Percentiles rank a stretch among this genome's conserved stretches.
Conservation (phyloP, 1,140 invertebrate species). For the Drosophila lacertosa region DNA sequence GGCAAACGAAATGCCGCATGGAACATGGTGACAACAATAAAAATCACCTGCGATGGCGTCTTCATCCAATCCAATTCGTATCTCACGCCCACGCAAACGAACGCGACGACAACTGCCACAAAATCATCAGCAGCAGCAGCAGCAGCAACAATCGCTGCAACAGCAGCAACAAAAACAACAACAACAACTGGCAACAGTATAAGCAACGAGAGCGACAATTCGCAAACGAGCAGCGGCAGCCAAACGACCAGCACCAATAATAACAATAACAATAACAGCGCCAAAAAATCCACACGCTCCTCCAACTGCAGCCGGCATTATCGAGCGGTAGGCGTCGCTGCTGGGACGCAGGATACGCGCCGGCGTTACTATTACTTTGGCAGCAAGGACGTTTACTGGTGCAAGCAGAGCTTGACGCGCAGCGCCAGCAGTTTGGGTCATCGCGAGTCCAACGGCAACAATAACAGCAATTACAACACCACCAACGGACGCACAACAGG, state of each 20-base stretch:
- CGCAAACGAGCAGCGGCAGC: conserved; percentile 64
- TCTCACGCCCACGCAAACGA: conserved; percentile 64
- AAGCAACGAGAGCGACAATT: conserved; percentile 69
- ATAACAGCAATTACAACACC: conserved; percentile 2
- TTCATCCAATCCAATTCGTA: conserved; percentile 83
- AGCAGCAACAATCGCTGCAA: not conserved
- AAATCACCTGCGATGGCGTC: conserved; percentile 83
- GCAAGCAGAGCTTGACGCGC: conserved; percentile 69
- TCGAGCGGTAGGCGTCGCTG: conserved; percentile 13
- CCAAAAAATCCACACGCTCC: conserved; percentile 16
- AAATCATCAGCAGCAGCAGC: conserved; percentile 13
- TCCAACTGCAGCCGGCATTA: conserved; percentile 31
- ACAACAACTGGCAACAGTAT: conserved; percentile 18
- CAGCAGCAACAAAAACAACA: conserved; percentile 6
- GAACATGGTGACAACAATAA: conserved; percentile 84
- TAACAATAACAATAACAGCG: not conserved
- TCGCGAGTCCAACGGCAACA: conserved; percentile 34
- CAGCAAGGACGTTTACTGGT: conserved; percentile 78
- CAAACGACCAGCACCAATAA: conserved; percentile 34
- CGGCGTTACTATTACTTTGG: conserved; percentile 74
- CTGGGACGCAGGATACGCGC: conserved; percentile 45
- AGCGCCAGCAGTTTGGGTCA: conserved; percentile 66
- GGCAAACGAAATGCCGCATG: conserved; percentile 34
- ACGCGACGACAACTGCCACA: not conserved
- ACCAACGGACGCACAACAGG: conserved; percentile 20